Conservation (phyloP, 2,797 vertebrate genomes). For the Thamnophis elegans region DNA sequence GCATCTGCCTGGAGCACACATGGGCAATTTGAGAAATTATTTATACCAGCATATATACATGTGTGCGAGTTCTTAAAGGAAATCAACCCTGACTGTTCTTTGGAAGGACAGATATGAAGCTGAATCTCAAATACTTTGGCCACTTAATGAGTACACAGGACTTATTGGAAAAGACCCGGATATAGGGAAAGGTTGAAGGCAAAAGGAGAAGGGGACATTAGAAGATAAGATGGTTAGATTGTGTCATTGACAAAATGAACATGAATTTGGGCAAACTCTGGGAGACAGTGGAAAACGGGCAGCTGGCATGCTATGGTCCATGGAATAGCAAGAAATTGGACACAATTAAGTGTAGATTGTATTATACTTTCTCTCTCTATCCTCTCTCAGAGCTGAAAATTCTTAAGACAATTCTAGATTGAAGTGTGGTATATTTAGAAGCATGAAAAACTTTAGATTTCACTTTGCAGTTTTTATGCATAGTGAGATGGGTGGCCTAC, state of each 20-base stretch:
- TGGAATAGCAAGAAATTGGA: background rate
- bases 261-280: background rate
- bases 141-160: background rate
- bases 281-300: background rate
- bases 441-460: background rate
- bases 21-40: background rate
- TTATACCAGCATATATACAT: background rate
- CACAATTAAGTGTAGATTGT: background rate
- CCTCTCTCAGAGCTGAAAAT: background rate
- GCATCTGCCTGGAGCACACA: background rate
- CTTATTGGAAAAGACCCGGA: background rate
- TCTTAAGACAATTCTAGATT: background rate
- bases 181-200: background rate
- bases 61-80: background rate
- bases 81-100: background rate
- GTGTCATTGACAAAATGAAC: background rate
- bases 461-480: background rate
- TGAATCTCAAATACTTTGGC: background rate
- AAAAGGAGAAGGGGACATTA: background rate
- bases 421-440: background rate
- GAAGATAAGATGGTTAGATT: background rate
- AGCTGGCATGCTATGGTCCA: background rate
- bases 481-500: background rate
- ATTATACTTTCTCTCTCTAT: background rate
- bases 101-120: background rate